Percentiles rank a stretch among this genome's conserved stretches.
Conservation (phyloP, 2,113 vertebrate genomes). For the Crotophaga sulcirostris region DNA sequence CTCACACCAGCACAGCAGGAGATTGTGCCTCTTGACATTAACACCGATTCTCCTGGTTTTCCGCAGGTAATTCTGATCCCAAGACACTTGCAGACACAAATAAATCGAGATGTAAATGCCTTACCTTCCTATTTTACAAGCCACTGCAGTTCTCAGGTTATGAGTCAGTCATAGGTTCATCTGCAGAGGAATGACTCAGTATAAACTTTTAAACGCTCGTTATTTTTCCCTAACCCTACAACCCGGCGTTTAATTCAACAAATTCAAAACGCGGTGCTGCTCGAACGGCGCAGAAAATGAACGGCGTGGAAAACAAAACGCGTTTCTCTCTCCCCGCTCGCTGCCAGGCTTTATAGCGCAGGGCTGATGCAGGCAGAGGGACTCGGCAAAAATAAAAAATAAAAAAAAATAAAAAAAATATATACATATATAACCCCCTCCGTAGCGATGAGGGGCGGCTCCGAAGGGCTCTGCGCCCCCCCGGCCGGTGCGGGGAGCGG, state of each 20-base stretch:
- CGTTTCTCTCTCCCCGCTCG: background rate
- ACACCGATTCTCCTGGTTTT: background rate
- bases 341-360: too few relatives aligned
- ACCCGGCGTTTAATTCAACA: background rate
- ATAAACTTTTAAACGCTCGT: conserved; percentile 75
- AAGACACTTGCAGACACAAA: background rate
- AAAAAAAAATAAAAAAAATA: too few relatives aligned
- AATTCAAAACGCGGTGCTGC: background rate
- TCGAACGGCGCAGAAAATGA: background rate
- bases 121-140: conserved; percentile 59
- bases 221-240: background rate
- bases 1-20: background rate
- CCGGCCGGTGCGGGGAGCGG: background rate
- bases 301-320: conserved; percentile 43
- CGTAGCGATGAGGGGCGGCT: background rate
- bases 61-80: background rate
- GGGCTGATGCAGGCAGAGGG: too few relatives aligned
- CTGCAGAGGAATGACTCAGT: conserved; percentile 80
- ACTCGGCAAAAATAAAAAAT: too few relatives aligned
- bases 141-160: conserved; percentile 64
- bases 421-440: background rate
- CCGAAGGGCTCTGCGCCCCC: background rate
- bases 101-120: background rate
- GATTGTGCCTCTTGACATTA: background rate
- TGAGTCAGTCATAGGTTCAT: conserved; percentile 70